Evolutionary conservation across 2,797 vertebrate species (phyloP).

Genomic region (Acropternis orthonyx): DNA sequence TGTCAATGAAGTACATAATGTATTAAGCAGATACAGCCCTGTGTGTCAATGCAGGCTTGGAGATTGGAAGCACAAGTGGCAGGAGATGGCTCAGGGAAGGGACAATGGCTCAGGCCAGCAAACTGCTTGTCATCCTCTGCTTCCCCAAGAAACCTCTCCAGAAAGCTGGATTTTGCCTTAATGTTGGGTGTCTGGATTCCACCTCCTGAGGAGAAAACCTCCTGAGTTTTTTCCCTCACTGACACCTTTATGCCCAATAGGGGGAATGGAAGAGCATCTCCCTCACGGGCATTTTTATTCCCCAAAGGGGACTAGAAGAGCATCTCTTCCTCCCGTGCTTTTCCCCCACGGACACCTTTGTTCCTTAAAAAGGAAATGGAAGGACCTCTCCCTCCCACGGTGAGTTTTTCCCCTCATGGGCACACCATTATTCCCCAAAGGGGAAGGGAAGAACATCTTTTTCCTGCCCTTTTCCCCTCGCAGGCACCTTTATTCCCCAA

Average conservation of each 20-base stretch:
- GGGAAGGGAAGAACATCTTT: not conserved
- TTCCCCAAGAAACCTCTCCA: not conserved
- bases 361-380: not conserved
- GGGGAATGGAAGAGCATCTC: not conserved
- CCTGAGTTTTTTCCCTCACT: not conserved
- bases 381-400: not conserved
- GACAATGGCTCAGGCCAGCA: not conserved
- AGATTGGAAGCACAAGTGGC: not conserved
- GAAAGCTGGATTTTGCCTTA: not conserved
- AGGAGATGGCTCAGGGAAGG: not conserved
- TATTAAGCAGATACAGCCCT: not conserved
- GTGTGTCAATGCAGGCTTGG: not conserved
- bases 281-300: not conserved
- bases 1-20: not conserved
- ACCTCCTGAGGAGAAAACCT: not conserved
- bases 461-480: not conserved
- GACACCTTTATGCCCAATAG: not conserved
- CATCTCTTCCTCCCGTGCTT: not conserved
- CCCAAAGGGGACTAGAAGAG: not conserved
- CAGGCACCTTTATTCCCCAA: fast-evolving
- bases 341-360: fast-evolving
- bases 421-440: not conserved
- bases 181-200: not conserved
- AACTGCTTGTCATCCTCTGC: not conserved
- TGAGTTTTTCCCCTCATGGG: not conserved